phyloP scores from a whole-genome alignment of 2,113 vertebrate species.

The Tor tambroides region DNA sequence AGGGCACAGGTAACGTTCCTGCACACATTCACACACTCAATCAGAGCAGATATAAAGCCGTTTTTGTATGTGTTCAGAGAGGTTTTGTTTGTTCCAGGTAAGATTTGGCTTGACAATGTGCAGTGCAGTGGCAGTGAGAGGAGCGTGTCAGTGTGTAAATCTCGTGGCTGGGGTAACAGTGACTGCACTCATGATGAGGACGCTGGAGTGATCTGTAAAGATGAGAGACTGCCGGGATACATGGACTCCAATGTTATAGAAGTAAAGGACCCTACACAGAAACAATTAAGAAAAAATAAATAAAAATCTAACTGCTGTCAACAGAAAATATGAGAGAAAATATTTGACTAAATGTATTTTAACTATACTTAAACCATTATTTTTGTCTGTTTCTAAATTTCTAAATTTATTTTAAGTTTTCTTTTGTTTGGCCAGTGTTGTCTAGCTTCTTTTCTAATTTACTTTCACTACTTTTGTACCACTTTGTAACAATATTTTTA shows the following conservation, averaged over 20 bases:
- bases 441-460: no score
- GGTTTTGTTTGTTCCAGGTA: slow-evolving; percentile 57
- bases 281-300: not conserved
- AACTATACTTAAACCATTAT: no score
- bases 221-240: slow-evolving; percentile 88
- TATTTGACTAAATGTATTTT: no score
- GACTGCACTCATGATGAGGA: slow-evolving; percentile 98
- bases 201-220: slow-evolving; percentile 91
- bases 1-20: slow-evolving; percentile 81
- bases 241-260: slow-evolving; percentile 92
- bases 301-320: no score
- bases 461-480: no score
- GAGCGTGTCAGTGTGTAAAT: slow-evolving; percentile 83
- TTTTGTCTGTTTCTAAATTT: no score
- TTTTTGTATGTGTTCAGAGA: slow-evolving; percentile 25
- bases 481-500: no score
- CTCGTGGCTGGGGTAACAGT: slow-evolving; percentile 95
- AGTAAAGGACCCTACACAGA: slow-evolving; percentile 71
- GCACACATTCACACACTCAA: not conserved
- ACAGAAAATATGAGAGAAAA: no score
- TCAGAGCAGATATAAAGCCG: not conserved
- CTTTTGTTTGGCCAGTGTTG: no score
- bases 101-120: slow-evolving; percentile 97
- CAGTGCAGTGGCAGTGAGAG: slow-evolving; percentile 84
- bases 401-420: no score